Base-by-base conservation (phyloP, 2,888 invertebrate genomes). In the Pachliopta kotzebuea region DNA sequence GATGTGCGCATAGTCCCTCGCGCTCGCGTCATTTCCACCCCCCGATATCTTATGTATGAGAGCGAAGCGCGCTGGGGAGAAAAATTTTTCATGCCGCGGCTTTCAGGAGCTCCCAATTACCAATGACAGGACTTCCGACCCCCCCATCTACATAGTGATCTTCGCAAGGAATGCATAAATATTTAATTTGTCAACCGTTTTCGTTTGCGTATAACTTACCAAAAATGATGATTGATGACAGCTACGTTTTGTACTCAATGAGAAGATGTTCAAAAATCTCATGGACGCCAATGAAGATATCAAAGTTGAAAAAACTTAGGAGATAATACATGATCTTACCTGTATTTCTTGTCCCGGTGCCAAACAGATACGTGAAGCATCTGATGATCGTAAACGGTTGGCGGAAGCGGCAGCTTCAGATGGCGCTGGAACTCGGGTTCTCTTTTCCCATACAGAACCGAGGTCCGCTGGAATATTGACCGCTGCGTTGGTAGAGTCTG, bases 381-480 rank as follows among this genome's bases (percentile, higher is more conserved):
- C 75, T 94, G 94, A 58, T 93, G 88, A 53, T 90, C 86, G 75
- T 94, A 93, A 31, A 86, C 73, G 45, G 90, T 88, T 20, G 85
- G 78, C 21, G 92, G 90, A 61, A 95, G 81, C 1, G 95, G 94
- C 71, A 96, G 93, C 74, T 93, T 93, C 76, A 97, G 93, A 70
- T 94, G 94, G 77, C 96, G 95, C 85, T 96, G 95, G 84, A 97
- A 97, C 75, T 94, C 94, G 1, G 97, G 96, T 76, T 94, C 94
- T 76, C 93, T 93, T 67, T 95, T 96, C 71, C 96, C 95, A 61
- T 95, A 94, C 69, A 96, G 95, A 9, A 97, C 96, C 54, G 96
- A 95, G 0, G 97, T 97, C 59, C 97, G 93, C 80, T 96, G 96
- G 75, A 91, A 95, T 92, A 79, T 94, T 82, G 81, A 94, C 88